Evolutionary conservation across 2,888 invertebrate genomes (phyloP), one percentile per base, ranked within the genome.

Genomic region (Oscheius onirici): DNA sequence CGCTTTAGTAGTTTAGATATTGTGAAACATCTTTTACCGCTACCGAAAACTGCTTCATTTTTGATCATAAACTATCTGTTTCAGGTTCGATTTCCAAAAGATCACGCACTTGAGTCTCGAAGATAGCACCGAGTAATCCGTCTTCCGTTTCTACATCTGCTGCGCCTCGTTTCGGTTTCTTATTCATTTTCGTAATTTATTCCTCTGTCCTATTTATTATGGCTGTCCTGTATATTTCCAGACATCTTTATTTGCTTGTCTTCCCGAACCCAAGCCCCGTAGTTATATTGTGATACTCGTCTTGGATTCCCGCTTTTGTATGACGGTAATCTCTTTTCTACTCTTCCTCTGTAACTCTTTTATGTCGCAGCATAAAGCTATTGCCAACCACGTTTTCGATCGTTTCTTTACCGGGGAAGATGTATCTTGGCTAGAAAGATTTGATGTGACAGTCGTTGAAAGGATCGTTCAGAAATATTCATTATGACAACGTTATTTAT

Each of bases 101-200:
- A 88, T 87, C 79, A 87, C 86, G 17, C 87, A 87, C 69, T 77
- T 88, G 58, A 80, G 81, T 57, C 75, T 87, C 66, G 86, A 88
- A 70, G 87, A 87, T 51, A 76, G 81, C 55, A 87, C 10, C 20
- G 63, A 63, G 63, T 63, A 28, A 49, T 24, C 2, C 49, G 49
- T 22, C 49, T 10, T 17, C 2, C 10, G 8, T 15, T 10, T 63
- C 24, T 22, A 22, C 49, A 17, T 8, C 34, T 17, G 63, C 63
- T 63, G 63, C 49, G 63, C 63, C 24, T 28, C 17, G 24, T 49
- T 49, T 46, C 54, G 28, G 26, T 49, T 44, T 28, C 24, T 11
- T 61, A 20, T 24, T 22, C 6, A 44, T 46, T 49, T 49, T 22
- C 28, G 34, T 63, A 63, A 63, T 22, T 63, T 63, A 63, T 63